Evolutionary conservation across 1,140 invertebrate species (phyloP), one percentile per base, ranked within the genome.

Genomic region (Neodiprion lecontei): DNA sequence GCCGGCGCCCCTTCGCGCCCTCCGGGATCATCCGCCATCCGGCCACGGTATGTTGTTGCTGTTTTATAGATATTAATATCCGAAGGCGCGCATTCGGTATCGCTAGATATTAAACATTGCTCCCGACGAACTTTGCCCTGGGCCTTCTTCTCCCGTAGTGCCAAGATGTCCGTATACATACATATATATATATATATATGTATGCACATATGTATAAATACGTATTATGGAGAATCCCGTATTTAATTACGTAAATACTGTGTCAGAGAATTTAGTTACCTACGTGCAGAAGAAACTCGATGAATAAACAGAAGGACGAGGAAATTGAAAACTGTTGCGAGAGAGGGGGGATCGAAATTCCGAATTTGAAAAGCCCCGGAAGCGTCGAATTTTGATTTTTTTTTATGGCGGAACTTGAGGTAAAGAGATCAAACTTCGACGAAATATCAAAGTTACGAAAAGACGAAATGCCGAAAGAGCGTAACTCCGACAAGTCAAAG

Each of bases 21-120:
- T 17, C 0, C 53, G 53, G 11, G 11, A 17, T 61, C 53, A 12
- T 17, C 53, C 53, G 3, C 53, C 53, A 61, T 61, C 11, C 53
- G 8, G 28, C 28, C 28, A 40, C 28, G 53, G 53, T 61, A 61
- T 17, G 53, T 61, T 61, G 53, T 61, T 61, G 53, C n/a, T 61
- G n/a, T 61, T 40, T 14, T 61, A 61, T 61, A 61, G 53, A 61
- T 9, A 61, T 61, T 61, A 61, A 61, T 61, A 61, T 61, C 53
- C 53, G 53, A 61, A 61, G 53, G 53, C 53, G n/a, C 53, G n/a
- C 53, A 61, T 61, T 61, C 53, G 53, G 53, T 61, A 61, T 61
- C 53, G 11, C 53, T 61, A 17, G 53, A 61, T 61, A 61, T 61
- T 61, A 61, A 61, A 61, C 8, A 61, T 61, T 61, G 53, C 53